phyloP scores from a whole-genome alignment of 2,113 vertebrate species.

The Motacilla tschutschensis region DNA sequence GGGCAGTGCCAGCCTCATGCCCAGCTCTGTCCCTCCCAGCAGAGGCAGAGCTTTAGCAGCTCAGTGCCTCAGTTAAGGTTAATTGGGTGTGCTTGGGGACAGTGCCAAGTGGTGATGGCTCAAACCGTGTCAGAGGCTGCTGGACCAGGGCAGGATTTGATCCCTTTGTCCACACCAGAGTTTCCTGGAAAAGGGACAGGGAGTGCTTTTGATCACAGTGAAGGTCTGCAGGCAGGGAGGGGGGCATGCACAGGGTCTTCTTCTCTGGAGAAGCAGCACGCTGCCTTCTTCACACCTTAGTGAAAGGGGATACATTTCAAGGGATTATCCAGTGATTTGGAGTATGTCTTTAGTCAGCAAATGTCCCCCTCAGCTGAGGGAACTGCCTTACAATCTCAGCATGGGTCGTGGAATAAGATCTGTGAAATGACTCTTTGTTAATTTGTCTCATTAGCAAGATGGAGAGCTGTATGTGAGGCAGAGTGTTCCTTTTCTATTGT shows the following conservation, averaged over 20 bases:
- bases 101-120: not conserved
- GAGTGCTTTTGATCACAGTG: not conserved
- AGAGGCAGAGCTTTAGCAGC: not conserved
- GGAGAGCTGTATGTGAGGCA: not conserved
- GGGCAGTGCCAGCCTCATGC: not conserved
- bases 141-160: not conserved
- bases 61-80: not conserved
- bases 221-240: not conserved
- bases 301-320: not conserved
- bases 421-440: slow-evolving; percentile 4
- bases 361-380: not conserved
- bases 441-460: slow-evolving; percentile 16
- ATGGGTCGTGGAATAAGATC: not conserved
- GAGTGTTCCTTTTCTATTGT: not conserved
- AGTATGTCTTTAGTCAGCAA: not conserved
- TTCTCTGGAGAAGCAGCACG: not conserved
- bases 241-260: not conserved
- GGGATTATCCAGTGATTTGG: not conserved
- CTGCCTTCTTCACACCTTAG: not conserved
- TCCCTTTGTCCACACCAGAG: accelerated
- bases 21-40: not conserved
- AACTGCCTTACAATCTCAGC: not conserved
- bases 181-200: not conserved
- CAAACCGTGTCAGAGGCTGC: accelerated
- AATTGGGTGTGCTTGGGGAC: not conserved